phyloP scores from a whole-genome alignment of 1,140 invertebrate species.

The Mesaphorura yosii region DNA sequence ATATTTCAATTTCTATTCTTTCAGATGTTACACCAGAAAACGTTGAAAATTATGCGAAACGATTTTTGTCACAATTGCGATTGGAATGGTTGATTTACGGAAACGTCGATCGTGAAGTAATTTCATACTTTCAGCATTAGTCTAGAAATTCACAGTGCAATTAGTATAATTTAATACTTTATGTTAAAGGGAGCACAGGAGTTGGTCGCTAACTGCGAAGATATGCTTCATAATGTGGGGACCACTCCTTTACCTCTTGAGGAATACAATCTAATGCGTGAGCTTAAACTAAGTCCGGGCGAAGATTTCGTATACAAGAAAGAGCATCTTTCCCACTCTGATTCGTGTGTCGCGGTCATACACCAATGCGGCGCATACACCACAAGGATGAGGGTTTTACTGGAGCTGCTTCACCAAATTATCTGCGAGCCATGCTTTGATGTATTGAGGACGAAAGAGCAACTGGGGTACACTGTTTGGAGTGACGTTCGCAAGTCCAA shows the following conservation, averaged over 20 bases:
- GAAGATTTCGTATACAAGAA: slow-evolving; percentile 58
- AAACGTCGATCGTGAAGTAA: slow-evolving; percentile 47
- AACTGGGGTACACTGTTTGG: slow-evolving; percentile 87
- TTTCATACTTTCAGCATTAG: no score
- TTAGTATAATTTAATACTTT: no score
- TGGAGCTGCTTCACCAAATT: slow-evolving; percentile 80
- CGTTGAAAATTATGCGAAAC: slow-evolving; percentile 59
- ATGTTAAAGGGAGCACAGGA: slow-evolving; percentile 51
- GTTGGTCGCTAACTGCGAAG: slow-evolving; percentile 55
- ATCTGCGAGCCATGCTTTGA: slow-evolving; percentile 83
- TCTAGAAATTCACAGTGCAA: no score
- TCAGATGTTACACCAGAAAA: slow-evolving; percentile 60
- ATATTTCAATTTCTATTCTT: slow-evolving; percentile 21
- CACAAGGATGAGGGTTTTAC: slow-evolving; percentile 62
- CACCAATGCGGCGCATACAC: slow-evolving; percentile 76
- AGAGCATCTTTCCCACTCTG: slow-evolving; percentile 70
- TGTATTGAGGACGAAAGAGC: slow-evolving; percentile 75
- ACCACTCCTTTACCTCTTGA: slow-evolving; percentile 55
- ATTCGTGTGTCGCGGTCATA: slow-evolving; percentile 73
- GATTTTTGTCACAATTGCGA: slow-evolving; percentile 64
- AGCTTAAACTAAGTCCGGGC: slow-evolving; percentile 74
- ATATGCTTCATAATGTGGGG: slow-evolving; percentile 42
- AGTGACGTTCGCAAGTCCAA: slow-evolving; percentile 65
- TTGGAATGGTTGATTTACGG: slow-evolving; percentile 77
- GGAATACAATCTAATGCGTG: slow-evolving; percentile 64